Evolutionary conservation across 2,113 vertebrate genomes (phyloP).

Genomic region (Pseudorectes ferrugineus): DNA sequence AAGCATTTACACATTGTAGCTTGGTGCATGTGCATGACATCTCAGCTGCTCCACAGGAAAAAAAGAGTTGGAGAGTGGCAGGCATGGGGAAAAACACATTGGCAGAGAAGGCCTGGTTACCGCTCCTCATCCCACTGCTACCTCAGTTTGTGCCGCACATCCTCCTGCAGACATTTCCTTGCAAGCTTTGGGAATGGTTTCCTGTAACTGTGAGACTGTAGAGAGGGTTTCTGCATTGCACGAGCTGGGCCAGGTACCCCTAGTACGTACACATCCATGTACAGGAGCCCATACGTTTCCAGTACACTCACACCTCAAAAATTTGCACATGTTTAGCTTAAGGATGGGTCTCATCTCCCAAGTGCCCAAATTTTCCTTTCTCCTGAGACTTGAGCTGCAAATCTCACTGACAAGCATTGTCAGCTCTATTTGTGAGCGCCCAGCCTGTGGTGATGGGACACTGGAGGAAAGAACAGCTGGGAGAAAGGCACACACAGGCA

Average conservation of each 20-base stretch:
- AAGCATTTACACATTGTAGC: background rate
- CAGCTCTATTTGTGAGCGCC: rapidly evolving
- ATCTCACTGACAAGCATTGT: background rate
- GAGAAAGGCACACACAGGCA: background rate
- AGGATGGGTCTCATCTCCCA: background rate
- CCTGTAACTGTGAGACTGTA: background rate
- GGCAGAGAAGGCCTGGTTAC: background rate
- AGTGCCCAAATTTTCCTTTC: background rate
- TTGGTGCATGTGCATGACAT: background rate
- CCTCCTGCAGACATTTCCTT: background rate
- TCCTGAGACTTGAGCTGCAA: rapidly evolving
- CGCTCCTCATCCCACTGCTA: background rate
- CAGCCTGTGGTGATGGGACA: rapidly evolving
- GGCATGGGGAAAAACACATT: rapidly evolving
- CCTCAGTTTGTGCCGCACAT: background rate
- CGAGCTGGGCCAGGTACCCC: rapidly evolving
- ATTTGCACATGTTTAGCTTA: background rate
- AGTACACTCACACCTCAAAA: background rate
- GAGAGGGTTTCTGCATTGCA: background rate
- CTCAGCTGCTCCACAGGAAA: background rate
- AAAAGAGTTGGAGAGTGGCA: background rate
- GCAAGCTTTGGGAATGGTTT: background rate
- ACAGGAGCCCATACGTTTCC: rapidly evolving
- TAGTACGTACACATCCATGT: rapidly evolving
- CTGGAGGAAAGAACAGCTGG: background rate